These are phyloP conservation scores for Syndactyla subalaris DNA, from an alignment of 2,797 vertebrate species.

Conservation along the genomic window DNA sequence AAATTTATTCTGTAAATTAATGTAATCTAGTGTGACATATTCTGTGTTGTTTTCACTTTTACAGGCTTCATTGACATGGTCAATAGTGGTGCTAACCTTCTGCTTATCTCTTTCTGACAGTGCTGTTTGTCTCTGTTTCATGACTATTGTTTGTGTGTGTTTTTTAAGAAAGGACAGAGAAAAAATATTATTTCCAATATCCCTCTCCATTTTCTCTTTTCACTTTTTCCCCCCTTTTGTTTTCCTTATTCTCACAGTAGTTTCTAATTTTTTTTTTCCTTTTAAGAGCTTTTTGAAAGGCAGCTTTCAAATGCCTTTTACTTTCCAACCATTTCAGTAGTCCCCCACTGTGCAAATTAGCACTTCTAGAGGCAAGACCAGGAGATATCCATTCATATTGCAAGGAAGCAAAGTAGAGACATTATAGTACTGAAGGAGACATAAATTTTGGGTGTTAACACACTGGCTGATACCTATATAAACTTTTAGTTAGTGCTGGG, in stretches of 20 bases:
- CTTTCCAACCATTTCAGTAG: conserved; percentile 21
- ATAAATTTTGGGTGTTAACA: conserved; percentile 48
- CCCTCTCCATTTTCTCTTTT: not conserved
- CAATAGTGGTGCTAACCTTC: not conserved
- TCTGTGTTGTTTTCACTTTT: not conserved
- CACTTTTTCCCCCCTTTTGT: not conserved
- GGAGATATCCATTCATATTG: conserved; percentile 12
- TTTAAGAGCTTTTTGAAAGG: conserved; percentile 6
- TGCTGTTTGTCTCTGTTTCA: not conserved
- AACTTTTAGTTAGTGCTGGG: not conserved
- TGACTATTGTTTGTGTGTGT: not conserved
- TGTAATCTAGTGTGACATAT: not conserved
- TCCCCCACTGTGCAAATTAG: conserved; percentile 61
- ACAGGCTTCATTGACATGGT: not conserved
- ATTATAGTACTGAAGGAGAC: conserved; percentile 4
- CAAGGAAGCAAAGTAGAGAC: not conserved
- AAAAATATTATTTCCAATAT: not conserved
- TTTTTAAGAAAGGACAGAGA: not conserved
- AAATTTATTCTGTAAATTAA: not conserved
- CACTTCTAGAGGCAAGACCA: conserved; percentile 32
- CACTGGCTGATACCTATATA: not conserved
- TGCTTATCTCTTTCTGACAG: not conserved
- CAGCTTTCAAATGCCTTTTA: conserved; percentile 32
- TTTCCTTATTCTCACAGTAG: not conserved
- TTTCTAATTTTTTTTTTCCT: not conserved